A percentile compares a stretch with the other conserved stretches of the same genome.
Evolutionary conservation across 2,888 invertebrate genomes (phyloP).

Genomic region (Bursaphelenchus okinawaensis): DNA sequence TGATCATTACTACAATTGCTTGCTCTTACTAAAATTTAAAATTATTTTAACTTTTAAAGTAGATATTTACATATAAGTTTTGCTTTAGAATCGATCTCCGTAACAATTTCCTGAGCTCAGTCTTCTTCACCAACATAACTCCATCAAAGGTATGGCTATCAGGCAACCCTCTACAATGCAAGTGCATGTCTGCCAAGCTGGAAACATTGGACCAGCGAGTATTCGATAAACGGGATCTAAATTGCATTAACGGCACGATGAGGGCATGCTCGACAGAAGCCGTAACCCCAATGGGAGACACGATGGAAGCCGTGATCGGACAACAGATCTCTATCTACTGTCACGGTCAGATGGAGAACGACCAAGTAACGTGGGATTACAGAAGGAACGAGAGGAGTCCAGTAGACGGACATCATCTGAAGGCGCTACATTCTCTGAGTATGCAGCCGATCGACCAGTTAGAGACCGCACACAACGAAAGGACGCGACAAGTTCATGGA

Average conservation of each 20-base stretch:
- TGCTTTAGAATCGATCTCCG: slow-evolving; percentile 27
- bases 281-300: slow-evolving; percentile 27
- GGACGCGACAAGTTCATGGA: not conserved
- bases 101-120: slow-evolving; percentile 21
- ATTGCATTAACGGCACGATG: not conserved
- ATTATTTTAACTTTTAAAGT: slow-evolving; percentile 11
- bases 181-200: slow-evolving; percentile 22
- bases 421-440: slow-evolving; percentile 6
- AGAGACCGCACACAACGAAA: slow-evolving; percentile 8
- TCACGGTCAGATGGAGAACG: slow-evolving; percentile 12
- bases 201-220: slow-evolving; percentile 14
- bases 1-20: too few relatives aligned
- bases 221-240: slow-evolving; percentile 14
- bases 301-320: slow-evolving; percentile 26
- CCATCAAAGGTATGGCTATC: slow-evolving; percentile 13
- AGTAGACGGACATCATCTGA: not conserved
- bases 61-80: slow-evolving; percentile 2
- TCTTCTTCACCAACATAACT: slow-evolving; percentile 13
- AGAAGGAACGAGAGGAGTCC: slow-evolving; percentile 18
- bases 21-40: too few relatives aligned
- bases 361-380: slow-evolving; percentile 27
- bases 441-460: slow-evolving; percentile 12
- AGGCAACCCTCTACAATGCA: slow-evolving; percentile 32
- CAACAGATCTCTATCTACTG: slow-evolving; percentile 35
- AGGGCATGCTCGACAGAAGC: slow-evolving; percentile 17